A percentile compares a stretch with the other conserved stretches of the same genome.
Evolutionary conservation across 1,140 invertebrate genomes (phyloP).

Genomic region (Microplitis mediator): DNA sequence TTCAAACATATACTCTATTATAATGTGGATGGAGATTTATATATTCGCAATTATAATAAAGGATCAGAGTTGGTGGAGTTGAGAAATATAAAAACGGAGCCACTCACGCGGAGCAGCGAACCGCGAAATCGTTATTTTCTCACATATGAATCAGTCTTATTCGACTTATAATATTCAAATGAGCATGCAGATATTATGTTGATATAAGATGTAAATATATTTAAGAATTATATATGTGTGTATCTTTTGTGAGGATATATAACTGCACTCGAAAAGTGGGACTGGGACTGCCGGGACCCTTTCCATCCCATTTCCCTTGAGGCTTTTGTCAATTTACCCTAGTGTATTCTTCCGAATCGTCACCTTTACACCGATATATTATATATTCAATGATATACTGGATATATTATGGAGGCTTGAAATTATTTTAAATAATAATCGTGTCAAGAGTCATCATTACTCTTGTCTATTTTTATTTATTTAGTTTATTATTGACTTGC

Average conservation of each 20-base stretch:
- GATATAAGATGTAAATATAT: neutral
- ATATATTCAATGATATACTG: conserved; percentile 5
- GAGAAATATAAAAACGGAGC: conserved; percentile 32
- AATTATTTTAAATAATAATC: conserved; percentile 10
- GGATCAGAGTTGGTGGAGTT: neutral
- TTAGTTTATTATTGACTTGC: neutral
- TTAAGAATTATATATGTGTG: neutral
- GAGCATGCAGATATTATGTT: neutral
- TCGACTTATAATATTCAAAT: neutral
- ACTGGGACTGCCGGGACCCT: neutral
- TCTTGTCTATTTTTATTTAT: neutral
- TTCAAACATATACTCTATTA: no score
- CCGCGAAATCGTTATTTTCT: conserved; percentile 60
- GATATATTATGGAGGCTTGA: neutral
- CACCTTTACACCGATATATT: conserved; percentile 11
- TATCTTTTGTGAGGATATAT: neutral
- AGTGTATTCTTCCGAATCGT: conserved; percentile 30
- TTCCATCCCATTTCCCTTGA: conserved; percentile 25
- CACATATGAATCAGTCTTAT: conserved; percentile 54
- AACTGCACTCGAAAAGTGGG: no score
- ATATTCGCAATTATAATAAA: neutral
- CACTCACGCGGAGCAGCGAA: conserved; percentile 61
- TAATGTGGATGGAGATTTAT: no score
- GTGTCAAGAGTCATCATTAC: no score
- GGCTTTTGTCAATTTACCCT: conserved; percentile 15